Evolutionary conservation across 1,140 invertebrate genomes (phyloP), one percentile per base, ranked within the genome.

Genomic region (Drosophila takahashii): DNA sequence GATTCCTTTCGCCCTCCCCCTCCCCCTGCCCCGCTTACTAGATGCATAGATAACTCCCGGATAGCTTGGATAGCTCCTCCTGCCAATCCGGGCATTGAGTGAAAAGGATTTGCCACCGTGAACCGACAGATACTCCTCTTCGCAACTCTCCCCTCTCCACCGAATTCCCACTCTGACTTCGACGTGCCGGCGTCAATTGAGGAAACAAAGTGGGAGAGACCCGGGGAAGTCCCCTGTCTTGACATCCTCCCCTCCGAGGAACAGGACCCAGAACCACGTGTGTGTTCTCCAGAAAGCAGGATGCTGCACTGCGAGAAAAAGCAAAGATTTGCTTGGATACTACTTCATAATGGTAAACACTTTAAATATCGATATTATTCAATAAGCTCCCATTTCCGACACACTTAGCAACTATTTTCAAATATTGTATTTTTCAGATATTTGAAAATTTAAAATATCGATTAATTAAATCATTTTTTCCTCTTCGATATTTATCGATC

Each of bases 31-130:
- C 22, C 22, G 22, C 22, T 11, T 32, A 15, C 50, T 37, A 80
- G 57, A 87, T 83, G 59, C 71, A 83, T 64, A 83, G 83, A 87
- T 87, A 87, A 87, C 34, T 39, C 26, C 58, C 6, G 47, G 44
- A 58, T 54, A 54, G 50, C 34, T 60, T 3, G 47, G 44, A 58
- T 54, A 54, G 50, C 34, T 60, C 52, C 58, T 15, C 6, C 15
- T 41, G 56, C 36, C 69, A 72, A 47, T 45, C 66, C 66, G 15
- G 27, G 64, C 54, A 71, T 77, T 84, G 76, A 83, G 78, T 79
- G 81, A 80, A 84, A 84, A 79, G 77, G 81, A 83, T 84, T 83
- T 79, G 57, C 61, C 48, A 67, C 32, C 66, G 62, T 70, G 29
- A 50, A 60, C 58, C 42, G 62, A 65, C 62, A 58, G 37, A 26